Base-by-base conservation (phyloP, 2,888 invertebrate genomes). In the Xanthia togata region DNA sequence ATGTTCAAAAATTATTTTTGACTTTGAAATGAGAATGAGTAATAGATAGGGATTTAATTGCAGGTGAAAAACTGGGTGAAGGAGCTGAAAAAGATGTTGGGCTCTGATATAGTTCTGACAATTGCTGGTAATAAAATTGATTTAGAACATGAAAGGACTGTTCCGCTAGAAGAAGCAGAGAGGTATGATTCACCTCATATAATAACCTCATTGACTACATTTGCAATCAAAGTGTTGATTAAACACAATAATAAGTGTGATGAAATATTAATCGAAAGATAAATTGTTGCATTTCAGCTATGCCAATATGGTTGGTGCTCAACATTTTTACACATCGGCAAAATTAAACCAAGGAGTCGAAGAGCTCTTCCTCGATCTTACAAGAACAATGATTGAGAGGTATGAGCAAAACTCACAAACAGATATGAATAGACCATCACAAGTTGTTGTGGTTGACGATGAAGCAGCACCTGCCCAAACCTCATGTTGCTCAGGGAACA, bases 81-180 rank as follows among this genome's bases (percentile, higher is more conserved):
- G 92, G 99, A 99, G 94, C 95, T 99, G 76, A 98, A 98, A 87
- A 99, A 99, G 94, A 99, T 99, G 98, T 97, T 99, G 60, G 99
- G 99, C 6, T 98, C 98, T 78, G 98, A 99, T 89, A 98, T 99
- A 88, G 98, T 98, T 86, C 97, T 99, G 77, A 98, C 98, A 72
- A 99, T 99, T 92, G 99, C 99, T 77, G 99, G 99, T 70, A 99
- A 99, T 95, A 99, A 99, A 97, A 98, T 98, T 92, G 99, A 99
- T 96, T 97, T 99, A 90, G 99, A 99, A 91, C 98, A 98, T 92
- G 98, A 99, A 86, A 97, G 99, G 88, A 98, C 98, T 87, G 99
- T 99, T 20, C 97, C 97, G 44, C 96, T 98, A 31, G 98, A 98
- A 87, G 98, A 98, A 92, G 99, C 99, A 8, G 98, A 98, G 96